A percentile compares a stretch with the other conserved stretches of the same genome.
Conservation (phyloP, 2,113 vertebrate genomes). For the Ammodytes dubius region DNA sequence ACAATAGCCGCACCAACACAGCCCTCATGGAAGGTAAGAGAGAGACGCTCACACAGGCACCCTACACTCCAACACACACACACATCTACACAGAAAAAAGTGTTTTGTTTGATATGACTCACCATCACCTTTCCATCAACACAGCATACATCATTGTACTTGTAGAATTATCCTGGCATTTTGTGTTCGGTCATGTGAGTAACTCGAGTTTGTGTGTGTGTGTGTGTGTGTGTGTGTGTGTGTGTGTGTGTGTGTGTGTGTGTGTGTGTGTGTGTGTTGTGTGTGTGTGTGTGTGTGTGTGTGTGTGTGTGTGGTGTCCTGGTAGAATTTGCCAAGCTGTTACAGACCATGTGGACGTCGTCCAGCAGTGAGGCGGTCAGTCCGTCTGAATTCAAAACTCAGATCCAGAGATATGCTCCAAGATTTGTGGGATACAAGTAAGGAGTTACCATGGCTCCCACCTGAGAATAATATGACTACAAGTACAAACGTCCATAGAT, state of each 20-base stretch:
- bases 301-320: slow-evolving; percentile 10
- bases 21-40: slow-evolving; percentile 94
- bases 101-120: too few relatives aligned
- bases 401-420: slow-evolving; percentile 98
- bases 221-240: too few relatives aligned
- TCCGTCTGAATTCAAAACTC: slow-evolving; percentile 97
- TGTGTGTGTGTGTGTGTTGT: too few relatives aligned
- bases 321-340: slow-evolving; percentile 95
- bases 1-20: slow-evolving; percentile 91
- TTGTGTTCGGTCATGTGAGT: background rate
- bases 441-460: slow-evolving; percentile 5
- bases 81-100: background rate
- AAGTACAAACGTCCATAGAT: background rate
- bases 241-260: too few relatives aligned
- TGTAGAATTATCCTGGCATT: background rate
- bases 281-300: slow-evolving; percentile 1
- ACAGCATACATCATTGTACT: background rate
- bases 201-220: too few relatives aligned
- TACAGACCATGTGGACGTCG: slow-evolving; percentile 95
- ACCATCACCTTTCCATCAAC: background rate
- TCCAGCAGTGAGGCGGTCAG: slow-evolving; percentile 93
- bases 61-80: slow-evolving; percentile 28
- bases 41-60: slow-evolving; percentile 31
- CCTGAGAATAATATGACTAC: background rate
- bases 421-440: slow-evolving; percentile 99